phyloP scores from a whole-genome alignment of 2,888 invertebrate species.

The Tuberolachnus salignus region DNA sequence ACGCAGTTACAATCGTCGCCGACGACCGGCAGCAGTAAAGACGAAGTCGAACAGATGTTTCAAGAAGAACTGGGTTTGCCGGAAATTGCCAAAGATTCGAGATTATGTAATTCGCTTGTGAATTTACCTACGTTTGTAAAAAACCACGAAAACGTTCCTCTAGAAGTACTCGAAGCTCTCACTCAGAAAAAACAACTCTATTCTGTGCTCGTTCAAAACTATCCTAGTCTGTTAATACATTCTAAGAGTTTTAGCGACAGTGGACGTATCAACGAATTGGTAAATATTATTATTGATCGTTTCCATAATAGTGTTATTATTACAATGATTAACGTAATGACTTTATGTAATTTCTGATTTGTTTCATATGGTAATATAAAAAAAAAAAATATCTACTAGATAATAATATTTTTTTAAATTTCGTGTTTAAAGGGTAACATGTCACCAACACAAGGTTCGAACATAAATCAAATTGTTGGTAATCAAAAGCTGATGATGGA shows the following conservation, averaged over 20 bases:
- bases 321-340: neutral
- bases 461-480: slow-evolving; percentile 28
- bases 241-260: slow-evolving; percentile 78
- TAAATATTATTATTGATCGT: slow-evolving; percentile 35
- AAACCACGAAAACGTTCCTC: slow-evolving; percentile 76
- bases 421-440: slow-evolving; percentile 11
- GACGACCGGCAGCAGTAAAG: slow-evolving; percentile 58
- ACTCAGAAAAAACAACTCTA: slow-evolving; percentile 62
- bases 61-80: neutral
- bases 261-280: slow-evolving; percentile 65
- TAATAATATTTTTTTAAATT: neutral
- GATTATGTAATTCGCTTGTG: slow-evolving; percentile 79
- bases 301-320: neutral
- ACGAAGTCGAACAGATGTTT: neutral
- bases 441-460: slow-evolving; percentile 30
- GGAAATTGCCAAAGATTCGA: slow-evolving; percentile 61
- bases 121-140: slow-evolving; percentile 83
- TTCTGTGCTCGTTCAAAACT: slow-evolving; percentile 75
- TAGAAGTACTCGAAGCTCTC: slow-evolving; percentile 68
- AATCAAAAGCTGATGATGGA: slow-evolving; percentile 23
- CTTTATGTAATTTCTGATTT: neutral
- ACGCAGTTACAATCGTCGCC: slow-evolving; percentile 64
- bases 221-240: slow-evolving; percentile 74
- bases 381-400: neutral
- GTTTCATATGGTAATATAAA: neutral